phyloP scores from a whole-genome alignment of 2,888 invertebrate species.

The Nymphalis c-album region DNA sequence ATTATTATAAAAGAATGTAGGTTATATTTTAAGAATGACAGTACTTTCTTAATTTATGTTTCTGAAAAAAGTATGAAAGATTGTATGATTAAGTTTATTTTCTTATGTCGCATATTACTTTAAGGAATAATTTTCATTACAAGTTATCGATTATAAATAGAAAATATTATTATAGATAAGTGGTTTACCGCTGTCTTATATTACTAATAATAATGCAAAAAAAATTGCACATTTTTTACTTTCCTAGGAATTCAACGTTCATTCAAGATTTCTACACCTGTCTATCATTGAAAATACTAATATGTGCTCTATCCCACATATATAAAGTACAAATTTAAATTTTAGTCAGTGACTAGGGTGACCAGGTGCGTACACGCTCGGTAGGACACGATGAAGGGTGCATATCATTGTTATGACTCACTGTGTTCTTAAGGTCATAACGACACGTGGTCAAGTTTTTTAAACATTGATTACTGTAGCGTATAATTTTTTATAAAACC shows the following conservation, averaged over 20 bases:
- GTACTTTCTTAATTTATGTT: too few species aligned
- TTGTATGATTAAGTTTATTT: too few species aligned
- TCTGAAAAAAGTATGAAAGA: too few species aligned
- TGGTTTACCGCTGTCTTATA: not conserved
- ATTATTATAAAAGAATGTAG: too few species aligned
- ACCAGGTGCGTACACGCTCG: constrained; percentile 71
- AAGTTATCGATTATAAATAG: not conserved
- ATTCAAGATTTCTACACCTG: constrained; percentile 40
- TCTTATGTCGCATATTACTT: too few species aligned
- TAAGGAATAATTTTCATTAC: too few species aligned
- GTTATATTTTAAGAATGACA: too few species aligned
- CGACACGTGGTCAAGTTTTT: constrained; percentile 64
- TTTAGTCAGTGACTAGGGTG: constrained; percentile 34
- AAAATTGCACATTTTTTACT: constrained; percentile 12
- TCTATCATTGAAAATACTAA: not conserved
- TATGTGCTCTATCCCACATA: not conserved
- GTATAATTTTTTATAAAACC: constrained; percentile 16
- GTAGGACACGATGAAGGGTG: constrained; percentile 60
- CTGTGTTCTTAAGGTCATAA: constrained; percentile 53
- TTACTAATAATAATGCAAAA: not conserved
- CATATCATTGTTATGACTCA: constrained; percentile 53
- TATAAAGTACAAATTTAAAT: constrained; percentile 30
- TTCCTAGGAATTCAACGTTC: constrained; percentile 33
- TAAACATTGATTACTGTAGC: constrained; percentile 13
- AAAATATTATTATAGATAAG: not conserved